Base-by-base conservation (phyloP, 2,888 invertebrate genomes). In the Andrena flavipes region DNA sequence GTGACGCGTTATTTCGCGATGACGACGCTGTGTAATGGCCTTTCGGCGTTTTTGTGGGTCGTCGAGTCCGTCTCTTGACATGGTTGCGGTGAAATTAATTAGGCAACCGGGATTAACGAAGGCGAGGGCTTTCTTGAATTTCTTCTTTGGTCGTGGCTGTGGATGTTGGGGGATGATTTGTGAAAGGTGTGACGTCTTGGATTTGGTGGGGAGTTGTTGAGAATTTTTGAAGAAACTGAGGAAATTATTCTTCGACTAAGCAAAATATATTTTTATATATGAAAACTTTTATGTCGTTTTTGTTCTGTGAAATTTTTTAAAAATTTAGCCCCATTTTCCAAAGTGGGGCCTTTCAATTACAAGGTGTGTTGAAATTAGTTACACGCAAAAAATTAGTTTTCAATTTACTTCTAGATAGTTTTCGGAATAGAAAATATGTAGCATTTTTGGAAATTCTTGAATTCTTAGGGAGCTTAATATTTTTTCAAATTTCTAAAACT, bases 71-170 rank as follows among this genome's bases (percentile, higher is more conserved):
- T 77, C 78, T 80, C 80, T 80, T 80, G 80, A 80, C 80, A 77
- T 62, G 78, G 78, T 80, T 67, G 64, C 78, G 51, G 78, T 54
- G 20, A 77, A 78, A 78, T 80, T 80, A 80, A 80, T 80, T 77
- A 80, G 71, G 71, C 51, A 77, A 78, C 78, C 56, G 71, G 65
- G 65, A 80, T 77, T 80, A 80, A 78, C n/a, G 80, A 80, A 71
- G 51, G 42, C 59, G 33, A 63, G 33, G 30, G 42, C 54, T 42
- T 65, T 77, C 71, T 82, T 71, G 78, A 73, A 84, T 85, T 70
- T 49, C 59, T 56, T 72, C 30, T 59, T 48, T 70, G 48, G 30
- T 10, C 10, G 26, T 16, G 23, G 48, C 20, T 3, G 29, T n/a
- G 56, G 48, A 48, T 29, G 35, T 20, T 56, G 4, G 10, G 69